Evolutionary conservation across 2,888 invertebrate species (phyloP), one percentile per base, ranked within the genome.

Genomic region (Chironomus tentans): DNA sequence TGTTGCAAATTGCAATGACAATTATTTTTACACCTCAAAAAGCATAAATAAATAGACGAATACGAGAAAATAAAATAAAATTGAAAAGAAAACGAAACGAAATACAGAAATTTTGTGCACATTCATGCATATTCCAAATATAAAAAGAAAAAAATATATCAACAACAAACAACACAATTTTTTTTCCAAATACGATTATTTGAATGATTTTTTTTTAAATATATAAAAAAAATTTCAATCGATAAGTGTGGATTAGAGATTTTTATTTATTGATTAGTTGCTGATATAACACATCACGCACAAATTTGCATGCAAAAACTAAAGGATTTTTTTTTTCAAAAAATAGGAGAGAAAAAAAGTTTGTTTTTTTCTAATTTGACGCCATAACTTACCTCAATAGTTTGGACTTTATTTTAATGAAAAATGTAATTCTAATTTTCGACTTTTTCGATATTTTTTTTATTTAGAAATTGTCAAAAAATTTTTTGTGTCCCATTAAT

Each of bases 151-250:
- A 78, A 77, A 68, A 80, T 80, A 79, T 80, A 81, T 79, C 79
- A 78, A 81, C 80, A 82, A 81, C 86, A 86, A 82, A 86, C 83
- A 85, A 86, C 85, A 85, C 84, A 84, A 84, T 15, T 10, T 7
- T 56, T 15, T 56, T 15, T 56, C 15, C n/a, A 56, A 56, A 15
- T 56, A 56, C 18, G 15, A 38, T 56, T 56, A 15, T 56, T 56
- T 7, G 18, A 56, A 6, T 15, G 56, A 56, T 18, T 18, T 56
- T 18, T 50, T 12, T 50, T 15, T 4, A 56, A 56, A 56, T 15
- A 15, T 18, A 50, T 50, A 5, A 50, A 7, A 15, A 56, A 18
- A 18, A 50, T 50, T 56, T 7, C 7, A 56, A 56, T 56, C 56
- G 18, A 56, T 56, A 56, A 56, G 56, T 56, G 56, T 18, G 18